Evolutionary conservation across 2,888 invertebrate species (phyloP).

Genomic region (Pseudococcus jackbeardsleyi): DNA sequence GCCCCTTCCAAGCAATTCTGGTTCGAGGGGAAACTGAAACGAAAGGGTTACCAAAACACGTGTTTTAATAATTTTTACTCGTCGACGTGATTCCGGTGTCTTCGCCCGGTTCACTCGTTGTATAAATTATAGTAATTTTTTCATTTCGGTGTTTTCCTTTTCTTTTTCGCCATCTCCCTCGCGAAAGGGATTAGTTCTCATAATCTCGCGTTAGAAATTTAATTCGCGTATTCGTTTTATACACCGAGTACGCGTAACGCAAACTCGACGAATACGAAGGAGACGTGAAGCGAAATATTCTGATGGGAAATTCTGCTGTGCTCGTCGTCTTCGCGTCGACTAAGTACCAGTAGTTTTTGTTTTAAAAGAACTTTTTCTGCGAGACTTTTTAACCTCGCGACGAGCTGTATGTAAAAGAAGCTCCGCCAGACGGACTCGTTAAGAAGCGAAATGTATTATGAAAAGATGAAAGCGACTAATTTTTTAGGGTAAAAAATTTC

Average conservation of each 20-base stretch:
- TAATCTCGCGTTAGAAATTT: constrained; percentile 12
- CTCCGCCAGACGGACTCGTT: background rate
- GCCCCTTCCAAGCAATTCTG: too few relatives aligned
- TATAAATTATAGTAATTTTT: background rate
- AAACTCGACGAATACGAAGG: background rate
- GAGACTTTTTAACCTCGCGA: background rate
- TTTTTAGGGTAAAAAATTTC: background rate
- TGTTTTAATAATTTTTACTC: background rate
- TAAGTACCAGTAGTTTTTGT: background rate
- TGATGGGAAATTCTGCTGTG: background rate
- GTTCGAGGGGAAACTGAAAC: background rate
- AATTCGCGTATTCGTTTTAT: background rate
- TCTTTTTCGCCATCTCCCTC: background rate
- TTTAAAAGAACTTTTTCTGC: background rate
- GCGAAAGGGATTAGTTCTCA: background rate
- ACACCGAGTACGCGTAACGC: background rate
- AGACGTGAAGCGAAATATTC: background rate
- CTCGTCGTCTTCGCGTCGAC: background rate
- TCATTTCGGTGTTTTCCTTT: background rate
- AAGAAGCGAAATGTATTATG: background rate
- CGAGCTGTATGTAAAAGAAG: background rate
- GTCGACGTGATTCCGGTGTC: background rate
- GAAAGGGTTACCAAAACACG: background rate
- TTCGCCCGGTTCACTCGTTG: background rate
- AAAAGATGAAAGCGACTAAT: background rate